Evolutionary conservation across 2,888 invertebrate genomes (phyloP).

Genomic region (Atherix ibis): DNA sequence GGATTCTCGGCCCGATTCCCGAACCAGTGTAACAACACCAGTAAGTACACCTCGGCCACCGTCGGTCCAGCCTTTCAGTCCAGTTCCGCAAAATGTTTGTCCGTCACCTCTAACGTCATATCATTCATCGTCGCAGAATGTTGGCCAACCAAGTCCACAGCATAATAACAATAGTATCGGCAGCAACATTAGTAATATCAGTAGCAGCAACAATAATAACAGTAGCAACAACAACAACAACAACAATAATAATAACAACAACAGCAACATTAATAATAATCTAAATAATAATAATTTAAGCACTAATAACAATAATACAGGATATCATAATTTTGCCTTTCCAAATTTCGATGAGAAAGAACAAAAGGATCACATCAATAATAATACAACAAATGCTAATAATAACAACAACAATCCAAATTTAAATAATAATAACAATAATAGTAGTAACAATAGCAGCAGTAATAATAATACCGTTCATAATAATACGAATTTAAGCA

Average conservation of each 20-base stretch:
- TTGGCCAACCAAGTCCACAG: slow-evolving; percentile 36
- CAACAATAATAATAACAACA: slow-evolving; percentile 14
- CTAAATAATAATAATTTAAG: slow-evolving; percentile 15
- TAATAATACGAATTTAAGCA: slow-evolving; percentile 25
- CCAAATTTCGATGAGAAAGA: slow-evolving; percentile 18
- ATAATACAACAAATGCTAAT: slow-evolving; percentile 13
- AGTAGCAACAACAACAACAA: slow-evolving; percentile 17
- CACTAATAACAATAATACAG: slow-evolving; percentile 14
- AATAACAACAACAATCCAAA: slow-evolving; percentile 15
- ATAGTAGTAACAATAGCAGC: slow-evolving; percentile 32
- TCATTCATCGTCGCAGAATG: slow-evolving; percentile 29
- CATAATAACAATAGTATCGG: slow-evolving; percentile 20
- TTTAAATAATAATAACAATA: slow-evolving; percentile 36
- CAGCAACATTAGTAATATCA: slow-evolving; percentile 18
- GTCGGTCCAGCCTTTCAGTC: slow-evolving; percentile 40
- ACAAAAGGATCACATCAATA: slow-evolving; percentile 14
- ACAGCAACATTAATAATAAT: slow-evolving; percentile 17
- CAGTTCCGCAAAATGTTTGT: slow-evolving; percentile 34
- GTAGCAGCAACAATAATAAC: no score
- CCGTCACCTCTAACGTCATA: slow-evolving; percentile 36
- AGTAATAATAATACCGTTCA: slow-evolving; percentile 8
- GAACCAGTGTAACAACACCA: slow-evolving; percentile 43
- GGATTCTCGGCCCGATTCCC: slow-evolving; percentile 43
- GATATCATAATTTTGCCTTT: slow-evolving; percentile 15
- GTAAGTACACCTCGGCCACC: slow-evolving; percentile 47